phyloP scores from a whole-genome alignment of 2,113 vertebrate species.

The Oenanthe melanoleuca region DNA sequence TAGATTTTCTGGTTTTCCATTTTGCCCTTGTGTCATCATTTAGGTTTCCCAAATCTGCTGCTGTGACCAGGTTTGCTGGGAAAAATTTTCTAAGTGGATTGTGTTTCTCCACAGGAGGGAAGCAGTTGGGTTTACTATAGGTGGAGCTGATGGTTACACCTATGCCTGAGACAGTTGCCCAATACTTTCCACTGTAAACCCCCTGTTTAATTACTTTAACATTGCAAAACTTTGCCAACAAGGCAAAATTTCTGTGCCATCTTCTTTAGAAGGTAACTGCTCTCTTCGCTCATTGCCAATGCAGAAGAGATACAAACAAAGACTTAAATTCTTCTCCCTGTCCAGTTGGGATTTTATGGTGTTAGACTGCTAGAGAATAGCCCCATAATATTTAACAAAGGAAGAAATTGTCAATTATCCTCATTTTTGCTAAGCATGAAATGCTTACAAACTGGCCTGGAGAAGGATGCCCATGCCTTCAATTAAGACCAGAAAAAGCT shows the following conservation, averaged over 20 bases:
- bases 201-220: not conserved
- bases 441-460: not conserved
- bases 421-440: not conserved
- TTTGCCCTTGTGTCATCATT: not conserved
- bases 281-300: not conserved
- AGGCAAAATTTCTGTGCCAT: not conserved
- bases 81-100: not conserved
- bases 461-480: not conserved
- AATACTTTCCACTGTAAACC: not conserved
- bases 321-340: not conserved
- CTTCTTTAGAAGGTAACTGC: not conserved
- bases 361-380: not conserved
- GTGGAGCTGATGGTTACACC: slow-evolving; percentile 26
- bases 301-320: not conserved
- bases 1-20: not conserved
- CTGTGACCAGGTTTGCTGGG: not conserved
- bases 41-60: not conserved
- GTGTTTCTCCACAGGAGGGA: not conserved
- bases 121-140: not conserved
- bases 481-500: not conserved
- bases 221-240: not conserved
- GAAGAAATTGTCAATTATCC: not conserved
- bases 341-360: not conserved
- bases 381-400: not conserved
- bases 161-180: slow-evolving; percentile 12